Conservation (phyloP, 2,797 vertebrate species). For the Fratercula arctica region DNA sequence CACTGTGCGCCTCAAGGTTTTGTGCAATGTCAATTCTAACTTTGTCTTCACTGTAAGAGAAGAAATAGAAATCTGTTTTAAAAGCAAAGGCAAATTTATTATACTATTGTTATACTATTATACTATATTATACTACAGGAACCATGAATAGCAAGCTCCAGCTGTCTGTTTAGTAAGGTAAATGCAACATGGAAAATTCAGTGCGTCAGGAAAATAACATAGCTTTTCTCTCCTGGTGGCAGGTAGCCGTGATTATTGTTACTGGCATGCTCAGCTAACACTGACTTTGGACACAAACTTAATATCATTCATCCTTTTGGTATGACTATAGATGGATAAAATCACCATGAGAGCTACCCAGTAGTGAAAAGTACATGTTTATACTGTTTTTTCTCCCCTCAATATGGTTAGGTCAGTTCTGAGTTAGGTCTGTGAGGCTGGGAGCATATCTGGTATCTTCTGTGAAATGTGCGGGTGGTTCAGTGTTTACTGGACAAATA, state of each 20-base stretch:
- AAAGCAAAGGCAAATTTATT: background rate
- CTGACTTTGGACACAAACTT: background rate
- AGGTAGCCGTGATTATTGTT: background rate
- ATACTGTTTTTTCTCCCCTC: background rate
- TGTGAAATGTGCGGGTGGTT: background rate
- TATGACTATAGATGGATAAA: background rate
- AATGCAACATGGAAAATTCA: background rate
- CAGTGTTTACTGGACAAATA: background rate
- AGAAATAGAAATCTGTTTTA: background rate
- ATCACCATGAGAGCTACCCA: background rate
- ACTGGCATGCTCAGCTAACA: background rate
- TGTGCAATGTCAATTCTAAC: background rate
- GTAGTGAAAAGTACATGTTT: background rate
- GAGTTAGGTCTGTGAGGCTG: background rate
- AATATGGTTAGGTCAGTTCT: fast-evolving
- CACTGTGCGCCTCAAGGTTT: background rate
- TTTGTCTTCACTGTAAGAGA: background rate
- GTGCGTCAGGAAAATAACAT: background rate
- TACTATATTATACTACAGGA: background rate
- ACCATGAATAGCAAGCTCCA: background rate
- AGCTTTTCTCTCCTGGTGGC: background rate
- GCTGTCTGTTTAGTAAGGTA: background rate
- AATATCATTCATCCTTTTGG: background rate
- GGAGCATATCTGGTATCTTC: background rate
- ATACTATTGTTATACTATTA: too few species aligned